Conservation (phyloP, 2,797 vertebrate species). For the Sus cebifrons region DNA sequence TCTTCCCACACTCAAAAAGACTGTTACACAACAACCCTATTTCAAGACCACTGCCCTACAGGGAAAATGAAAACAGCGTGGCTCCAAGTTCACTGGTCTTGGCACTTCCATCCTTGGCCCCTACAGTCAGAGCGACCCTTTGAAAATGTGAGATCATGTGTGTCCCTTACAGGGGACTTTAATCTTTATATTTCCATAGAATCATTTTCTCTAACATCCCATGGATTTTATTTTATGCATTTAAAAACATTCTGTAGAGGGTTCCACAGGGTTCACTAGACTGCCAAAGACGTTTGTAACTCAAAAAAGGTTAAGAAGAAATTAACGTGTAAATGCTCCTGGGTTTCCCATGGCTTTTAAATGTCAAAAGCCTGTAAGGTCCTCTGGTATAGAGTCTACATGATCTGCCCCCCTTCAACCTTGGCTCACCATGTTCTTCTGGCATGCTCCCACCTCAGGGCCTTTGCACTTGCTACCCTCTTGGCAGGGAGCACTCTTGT, state of each 20-base stretch:
- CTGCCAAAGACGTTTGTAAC: neutral
- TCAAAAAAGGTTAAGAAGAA: constrained; percentile 18
- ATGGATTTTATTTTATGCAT: constrained; percentile 60
- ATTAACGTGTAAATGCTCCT: neutral
- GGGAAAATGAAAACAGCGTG: neutral
- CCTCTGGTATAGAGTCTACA: neutral
- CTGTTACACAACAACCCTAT: neutral
- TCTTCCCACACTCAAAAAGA: neutral
- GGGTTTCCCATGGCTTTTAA: neutral
- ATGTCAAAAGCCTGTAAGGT: neutral
- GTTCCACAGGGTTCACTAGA: neutral
- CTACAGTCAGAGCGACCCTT: neutral
- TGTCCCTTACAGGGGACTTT: neutral
- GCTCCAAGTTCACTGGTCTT: neutral
- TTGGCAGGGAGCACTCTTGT: neutral
- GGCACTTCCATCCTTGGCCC: neutral
- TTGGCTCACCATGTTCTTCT: neutral
- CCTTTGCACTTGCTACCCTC: neutral
- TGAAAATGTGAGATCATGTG: constrained; percentile 50
- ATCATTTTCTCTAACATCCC: constrained; percentile 65
- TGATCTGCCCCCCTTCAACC: neutral
- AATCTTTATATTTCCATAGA: constrained; percentile 35
- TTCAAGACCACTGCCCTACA: neutral
- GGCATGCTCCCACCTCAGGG: neutral
- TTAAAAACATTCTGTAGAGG: constrained; percentile 52